Conservation (phyloP, 1,140 invertebrate species). For the Procambarus virginalis region DNA sequence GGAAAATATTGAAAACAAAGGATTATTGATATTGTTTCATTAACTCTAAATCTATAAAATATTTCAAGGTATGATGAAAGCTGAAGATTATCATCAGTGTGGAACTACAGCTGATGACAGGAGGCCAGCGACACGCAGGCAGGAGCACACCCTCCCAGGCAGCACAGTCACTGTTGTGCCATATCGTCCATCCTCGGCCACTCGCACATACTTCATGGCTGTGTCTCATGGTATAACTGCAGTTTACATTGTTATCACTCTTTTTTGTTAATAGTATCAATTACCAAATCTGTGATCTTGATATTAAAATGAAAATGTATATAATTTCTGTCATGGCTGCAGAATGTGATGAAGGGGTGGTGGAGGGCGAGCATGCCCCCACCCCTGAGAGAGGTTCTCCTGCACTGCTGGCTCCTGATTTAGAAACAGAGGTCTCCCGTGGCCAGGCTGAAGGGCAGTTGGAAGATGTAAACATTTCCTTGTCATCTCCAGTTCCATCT, state of each 20-base stretch:
- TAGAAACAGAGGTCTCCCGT: neutral
- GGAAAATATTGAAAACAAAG: too few species aligned
- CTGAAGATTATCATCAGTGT: neutral
- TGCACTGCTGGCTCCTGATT: neutral
- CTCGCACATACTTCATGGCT: conserved; percentile 56
- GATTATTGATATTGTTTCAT: too few species aligned
- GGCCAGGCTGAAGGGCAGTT: conserved; percentile 25
- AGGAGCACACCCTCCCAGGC: conserved; percentile 13
- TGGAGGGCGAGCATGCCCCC: conserved; percentile 37
- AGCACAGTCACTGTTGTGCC: conserved; percentile 26
- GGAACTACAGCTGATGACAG: neutral
- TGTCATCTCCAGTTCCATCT: neutral
- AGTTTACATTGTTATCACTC: neutral
- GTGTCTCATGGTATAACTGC: conserved; percentile 39
- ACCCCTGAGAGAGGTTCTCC: neutral
- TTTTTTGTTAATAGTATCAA: neutral
- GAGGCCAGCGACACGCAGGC: neutral
- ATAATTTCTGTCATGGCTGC: neutral
- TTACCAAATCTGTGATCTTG: neutral
- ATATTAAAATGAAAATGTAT: neutral
- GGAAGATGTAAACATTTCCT: neutral
- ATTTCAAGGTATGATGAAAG: neutral
- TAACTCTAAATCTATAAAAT: neutral
- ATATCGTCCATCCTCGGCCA: conserved; percentile 44
- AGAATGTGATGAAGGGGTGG: conserved; percentile 38